A percentile compares a stretch with the other conserved stretches of the same genome.
Conservation (phyloP, 2,113 vertebrate genomes). For the Patagioenas fasciata region DNA sequence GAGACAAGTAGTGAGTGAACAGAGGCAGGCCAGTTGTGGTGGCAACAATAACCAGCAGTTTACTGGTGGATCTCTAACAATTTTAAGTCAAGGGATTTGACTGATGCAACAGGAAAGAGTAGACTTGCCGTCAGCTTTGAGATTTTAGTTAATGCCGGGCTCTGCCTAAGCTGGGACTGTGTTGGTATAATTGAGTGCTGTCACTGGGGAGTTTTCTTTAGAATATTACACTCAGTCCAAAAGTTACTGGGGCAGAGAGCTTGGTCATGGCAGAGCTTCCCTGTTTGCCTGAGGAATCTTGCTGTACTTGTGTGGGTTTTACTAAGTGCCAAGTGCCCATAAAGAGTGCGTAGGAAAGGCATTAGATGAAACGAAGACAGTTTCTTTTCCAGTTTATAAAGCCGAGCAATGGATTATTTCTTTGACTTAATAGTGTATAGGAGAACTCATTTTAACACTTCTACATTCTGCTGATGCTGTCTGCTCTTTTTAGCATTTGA, state of each 20-base stretch:
- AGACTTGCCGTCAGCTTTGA: not conserved
- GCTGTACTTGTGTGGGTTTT: not conserved
- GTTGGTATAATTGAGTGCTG: not conserved
- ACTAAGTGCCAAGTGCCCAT: not conserved
- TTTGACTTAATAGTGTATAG: not conserved
- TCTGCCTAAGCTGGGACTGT: not conserved
- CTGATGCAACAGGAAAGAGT: not conserved
- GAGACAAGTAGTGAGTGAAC: not conserved
- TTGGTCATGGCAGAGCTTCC: not conserved
- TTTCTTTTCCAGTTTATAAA: constrained; percentile 1
- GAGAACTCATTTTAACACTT: not conserved
- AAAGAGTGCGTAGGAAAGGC: not conserved
- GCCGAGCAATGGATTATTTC: not conserved
- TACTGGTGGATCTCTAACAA: not conserved
- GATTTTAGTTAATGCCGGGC: not conserved
- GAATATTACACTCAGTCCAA: not conserved
- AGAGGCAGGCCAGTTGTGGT: not conserved
- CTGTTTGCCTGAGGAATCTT: not conserved
- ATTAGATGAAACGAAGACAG: not conserved
- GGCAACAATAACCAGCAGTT: not conserved
- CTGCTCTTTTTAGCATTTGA: not conserved
- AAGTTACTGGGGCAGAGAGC: not conserved
- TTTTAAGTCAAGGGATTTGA: not conserved
- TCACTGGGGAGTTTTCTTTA: not conserved
- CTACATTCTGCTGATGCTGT: not conserved